Evolutionary conservation across 2,113 vertebrate genomes (phyloP).

Genomic region (human (Homo sapiens)): DNA sequence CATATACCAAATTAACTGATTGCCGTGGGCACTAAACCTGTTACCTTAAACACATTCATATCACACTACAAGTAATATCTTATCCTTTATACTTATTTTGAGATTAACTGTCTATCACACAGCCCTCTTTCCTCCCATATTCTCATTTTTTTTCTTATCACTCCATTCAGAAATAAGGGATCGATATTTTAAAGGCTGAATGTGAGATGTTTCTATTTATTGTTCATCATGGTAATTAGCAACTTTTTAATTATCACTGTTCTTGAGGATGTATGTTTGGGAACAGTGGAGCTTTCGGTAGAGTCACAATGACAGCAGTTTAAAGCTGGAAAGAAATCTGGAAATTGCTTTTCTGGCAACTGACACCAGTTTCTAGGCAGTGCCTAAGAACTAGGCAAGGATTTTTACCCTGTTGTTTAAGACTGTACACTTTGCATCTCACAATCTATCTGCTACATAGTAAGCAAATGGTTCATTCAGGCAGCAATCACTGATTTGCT

Average conservation of each 20-base stretch:
- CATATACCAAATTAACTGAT: background rate
- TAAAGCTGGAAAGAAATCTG: background rate
- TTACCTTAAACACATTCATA: conserved; percentile 18
- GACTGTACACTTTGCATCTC: background rate
- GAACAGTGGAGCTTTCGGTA: background rate
- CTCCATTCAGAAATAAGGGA: conserved; percentile 4
- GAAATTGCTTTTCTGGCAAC: background rate
- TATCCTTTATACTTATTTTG: background rate
- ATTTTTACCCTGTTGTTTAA: background rate
- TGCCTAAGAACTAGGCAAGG: background rate
- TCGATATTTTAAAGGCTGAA: conserved; percentile 12
- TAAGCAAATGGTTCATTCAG: background rate
- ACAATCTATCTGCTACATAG: background rate
- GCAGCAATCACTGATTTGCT: background rate
- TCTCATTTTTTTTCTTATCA: background rate
- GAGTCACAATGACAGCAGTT: background rate
- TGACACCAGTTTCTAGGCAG: background rate
- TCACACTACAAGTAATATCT: background rate
- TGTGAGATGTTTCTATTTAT: conserved; percentile 2
- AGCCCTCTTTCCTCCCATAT: background rate
- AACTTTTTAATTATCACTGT: background rate
- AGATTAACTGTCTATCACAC: background rate
- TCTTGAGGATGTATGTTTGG: background rate
- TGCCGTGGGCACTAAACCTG: background rate
- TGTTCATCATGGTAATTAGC: background rate